Conservation (phyloP, 2,113 vertebrate genomes). For the Nothoprocta perdicaria region DNA sequence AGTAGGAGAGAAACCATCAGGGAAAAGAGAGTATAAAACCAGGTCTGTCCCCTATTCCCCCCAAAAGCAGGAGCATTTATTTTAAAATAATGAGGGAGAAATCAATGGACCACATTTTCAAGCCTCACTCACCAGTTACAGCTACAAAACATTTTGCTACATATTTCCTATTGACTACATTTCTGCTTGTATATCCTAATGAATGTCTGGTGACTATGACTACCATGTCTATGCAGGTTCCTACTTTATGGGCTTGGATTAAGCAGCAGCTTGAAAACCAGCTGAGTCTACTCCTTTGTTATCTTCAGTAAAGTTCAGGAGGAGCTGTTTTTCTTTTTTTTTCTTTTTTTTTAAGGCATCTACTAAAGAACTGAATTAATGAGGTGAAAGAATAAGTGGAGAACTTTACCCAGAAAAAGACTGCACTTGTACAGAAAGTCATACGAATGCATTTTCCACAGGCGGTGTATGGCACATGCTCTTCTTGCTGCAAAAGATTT, state of each 20-base stretch:
- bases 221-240: neutral
- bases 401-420: constrained; percentile 91
- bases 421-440: constrained; percentile 88
- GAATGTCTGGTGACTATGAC: neutral
- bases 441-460: constrained; percentile 90
- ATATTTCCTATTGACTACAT: neutral
- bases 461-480: constrained; percentile 86
- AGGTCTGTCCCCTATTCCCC: neutral
- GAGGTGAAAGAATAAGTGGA: neutral
- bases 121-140: neutral
- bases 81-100: constrained; percentile 16
- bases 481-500: constrained; percentile 81
- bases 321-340: too few relatives aligned
- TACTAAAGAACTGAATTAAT: neutral
- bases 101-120: neutral
- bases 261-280: neutral
- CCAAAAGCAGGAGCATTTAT: neutral
- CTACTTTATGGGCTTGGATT: neutral
- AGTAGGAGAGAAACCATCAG: neutral
- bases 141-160: neutral
- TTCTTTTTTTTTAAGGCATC: neutral
- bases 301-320: neutral
- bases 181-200: neutral
- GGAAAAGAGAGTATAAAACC: neutral
- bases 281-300: neutral